A percentile compares a stretch with the other conserved stretches of the same genome.
phyloP scores from a whole-genome alignment of 2,888 invertebrate species.

The Melitaea athalia region DNA sequence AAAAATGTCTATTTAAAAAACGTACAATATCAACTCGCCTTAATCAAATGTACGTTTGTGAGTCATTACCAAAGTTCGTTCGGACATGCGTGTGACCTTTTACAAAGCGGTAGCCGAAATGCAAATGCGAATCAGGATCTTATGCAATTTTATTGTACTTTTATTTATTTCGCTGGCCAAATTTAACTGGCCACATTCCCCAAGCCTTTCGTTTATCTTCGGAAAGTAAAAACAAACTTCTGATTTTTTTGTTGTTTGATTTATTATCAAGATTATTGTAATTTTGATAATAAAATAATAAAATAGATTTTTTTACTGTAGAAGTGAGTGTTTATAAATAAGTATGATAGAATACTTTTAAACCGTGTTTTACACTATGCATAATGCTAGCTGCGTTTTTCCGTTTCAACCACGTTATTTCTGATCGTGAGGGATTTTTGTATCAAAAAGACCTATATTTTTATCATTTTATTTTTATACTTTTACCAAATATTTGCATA shows the following conservation, averaged over 20 bases:
- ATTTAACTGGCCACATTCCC: constrained; percentile 27
- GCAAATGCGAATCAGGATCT: constrained; percentile 56
- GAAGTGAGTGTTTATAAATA: too few relatives aligned
- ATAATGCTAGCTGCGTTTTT: too few relatives aligned
- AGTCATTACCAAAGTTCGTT: constrained; percentile 36
- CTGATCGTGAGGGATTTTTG: too few relatives aligned
- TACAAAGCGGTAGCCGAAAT: constrained; percentile 58
- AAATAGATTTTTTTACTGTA: too few relatives aligned
- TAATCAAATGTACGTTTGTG: constrained; percentile 5
- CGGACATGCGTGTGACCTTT: constrained; percentile 36
- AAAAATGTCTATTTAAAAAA: neutral
- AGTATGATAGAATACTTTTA: too few relatives aligned
- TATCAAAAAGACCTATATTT: too few relatives aligned
- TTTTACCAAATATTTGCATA: too few relatives aligned
- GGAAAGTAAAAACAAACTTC: neutral
- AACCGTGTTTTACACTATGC: too few relatives aligned
- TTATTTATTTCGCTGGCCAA: constrained; percentile 35
- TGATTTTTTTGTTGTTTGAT: neutral
- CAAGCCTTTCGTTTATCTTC: neutral
- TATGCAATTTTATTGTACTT: constrained; percentile 47
- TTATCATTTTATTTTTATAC: too few relatives aligned
- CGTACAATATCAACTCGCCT: neutral
- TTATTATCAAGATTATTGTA: neutral
- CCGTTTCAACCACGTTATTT: too few relatives aligned
- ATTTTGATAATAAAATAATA: too few relatives aligned